Percentiles rank a stretch among this genome's conserved stretches.
Evolutionary conservation across 92 coral and sea anemone genomes (phyloP).

Genomic region (Heteractis magnifica): DNA sequence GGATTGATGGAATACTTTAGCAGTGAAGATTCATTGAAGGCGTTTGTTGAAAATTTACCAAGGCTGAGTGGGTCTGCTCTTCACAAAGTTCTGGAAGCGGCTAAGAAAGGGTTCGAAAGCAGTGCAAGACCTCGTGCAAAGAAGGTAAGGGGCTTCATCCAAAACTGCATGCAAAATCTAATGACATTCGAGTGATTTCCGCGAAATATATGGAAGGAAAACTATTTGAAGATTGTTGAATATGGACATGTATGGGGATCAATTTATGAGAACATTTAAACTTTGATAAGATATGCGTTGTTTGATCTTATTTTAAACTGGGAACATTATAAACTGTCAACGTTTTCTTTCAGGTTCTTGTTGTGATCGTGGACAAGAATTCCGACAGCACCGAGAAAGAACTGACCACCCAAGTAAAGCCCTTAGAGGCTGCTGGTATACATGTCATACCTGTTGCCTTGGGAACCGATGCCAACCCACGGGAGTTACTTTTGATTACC

Average conservation of each 20-base stretch:
- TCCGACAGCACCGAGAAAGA: slow-evolving; percentile 48
- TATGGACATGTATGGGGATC: too few relatives aligned
- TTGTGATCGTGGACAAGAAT: slow-evolving; percentile 71
- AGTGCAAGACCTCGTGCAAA: slow-evolving; percentile 58
- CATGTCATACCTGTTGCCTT: slow-evolving; percentile 75
- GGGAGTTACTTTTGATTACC: slow-evolving; percentile 45
- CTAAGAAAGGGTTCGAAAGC: slow-evolving; percentile 63
- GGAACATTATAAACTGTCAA: not conserved
- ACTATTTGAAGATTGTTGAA: too few relatives aligned
- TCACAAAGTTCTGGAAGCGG: slow-evolving; percentile 62
- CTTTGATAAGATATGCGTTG: too few relatives aligned
- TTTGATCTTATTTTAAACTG: too few relatives aligned
- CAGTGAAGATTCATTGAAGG: slow-evolving; percentile 47
- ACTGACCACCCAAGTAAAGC: slow-evolving; percentile 37
- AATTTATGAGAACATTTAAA: too few relatives aligned
- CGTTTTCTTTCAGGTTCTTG: slow-evolving; percentile 43
- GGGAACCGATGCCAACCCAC: slow-evolving; percentile 59
- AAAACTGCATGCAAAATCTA: too few relatives aligned
- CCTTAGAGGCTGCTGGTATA: slow-evolving; percentile 55
- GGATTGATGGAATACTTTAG: slow-evolving; percentile 27
- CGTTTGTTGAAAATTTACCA: slow-evolving; percentile 40
- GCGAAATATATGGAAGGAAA: too few relatives aligned
- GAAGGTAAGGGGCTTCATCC: slow-evolving; percentile 26
- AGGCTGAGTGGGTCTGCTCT: slow-evolving; percentile 59
- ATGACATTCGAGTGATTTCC: too few relatives aligned